phyloP scores from a whole-genome alignment of 2,888 invertebrate species.

The Drosophila rellima region DNA sequence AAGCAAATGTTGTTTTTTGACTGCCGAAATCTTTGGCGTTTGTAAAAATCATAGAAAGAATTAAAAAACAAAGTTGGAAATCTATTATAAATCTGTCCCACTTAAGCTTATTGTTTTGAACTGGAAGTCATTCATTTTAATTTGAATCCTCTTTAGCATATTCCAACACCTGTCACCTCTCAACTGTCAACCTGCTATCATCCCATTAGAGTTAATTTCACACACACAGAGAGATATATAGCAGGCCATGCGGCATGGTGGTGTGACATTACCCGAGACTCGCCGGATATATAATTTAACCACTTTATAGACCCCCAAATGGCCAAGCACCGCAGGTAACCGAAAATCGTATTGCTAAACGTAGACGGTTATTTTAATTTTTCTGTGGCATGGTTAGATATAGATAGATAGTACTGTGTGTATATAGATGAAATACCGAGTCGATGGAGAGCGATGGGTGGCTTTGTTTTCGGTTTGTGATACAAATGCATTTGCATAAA shows the following conservation, averaged over 20 bases:
- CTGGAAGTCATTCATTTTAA: conserved; percentile 12
- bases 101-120: conserved; percentile 4
- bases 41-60: background rate
- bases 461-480: conserved; percentile 51
- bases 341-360: conserved; percentile 63
- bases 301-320: conserved; percentile 58
- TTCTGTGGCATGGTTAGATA: conserved; percentile 7
- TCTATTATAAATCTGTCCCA: conserved; percentile 9
- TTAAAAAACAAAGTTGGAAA: background rate
- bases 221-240: conserved; percentile 15
- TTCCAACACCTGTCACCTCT: conserved; percentile 33
- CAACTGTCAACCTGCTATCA: conserved; percentile 12
- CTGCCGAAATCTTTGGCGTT: background rate
- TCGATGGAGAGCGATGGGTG: conserved; percentile 46
- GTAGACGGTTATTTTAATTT: conserved; percentile 60
- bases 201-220: conserved; percentile 43
- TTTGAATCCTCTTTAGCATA: conserved; percentile 13
- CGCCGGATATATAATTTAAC: conserved; percentile 75
- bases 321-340: conserved; percentile 58
- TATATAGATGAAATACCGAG: conserved; percentile 41
- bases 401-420: background rate
- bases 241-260: conserved; percentile 24
- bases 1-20: conserved; percentile 6
- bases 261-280: conserved; percentile 59
- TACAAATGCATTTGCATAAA: conserved; percentile 73